Evolutionary conservation across 2,888 invertebrate species (phyloP).

Genomic region (Steromphala cineraria): DNA sequence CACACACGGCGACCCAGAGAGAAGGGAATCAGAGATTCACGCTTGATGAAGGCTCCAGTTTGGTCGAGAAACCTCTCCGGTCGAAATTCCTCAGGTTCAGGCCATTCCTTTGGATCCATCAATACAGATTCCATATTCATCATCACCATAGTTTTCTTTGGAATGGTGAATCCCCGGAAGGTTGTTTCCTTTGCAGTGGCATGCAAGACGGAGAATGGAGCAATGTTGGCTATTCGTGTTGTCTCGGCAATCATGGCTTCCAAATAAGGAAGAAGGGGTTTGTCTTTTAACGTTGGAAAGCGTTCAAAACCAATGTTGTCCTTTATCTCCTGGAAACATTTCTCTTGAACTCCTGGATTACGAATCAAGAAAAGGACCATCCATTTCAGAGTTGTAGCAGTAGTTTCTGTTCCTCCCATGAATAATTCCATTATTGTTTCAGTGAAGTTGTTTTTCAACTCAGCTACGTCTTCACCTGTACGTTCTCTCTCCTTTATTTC

Average conservation of each 20-base stretch:
- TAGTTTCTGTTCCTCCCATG: constrained; percentile 75
- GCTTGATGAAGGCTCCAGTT: not conserved
- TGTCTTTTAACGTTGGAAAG: constrained; percentile 24
- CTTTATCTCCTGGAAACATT: constrained; percentile 12
- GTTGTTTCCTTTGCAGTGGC: constrained; percentile 43
- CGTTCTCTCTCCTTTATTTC: constrained; percentile 24
- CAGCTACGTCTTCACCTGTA: not conserved
- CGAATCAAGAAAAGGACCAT: constrained; percentile 87
- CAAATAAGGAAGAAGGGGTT: constrained; percentile 24
- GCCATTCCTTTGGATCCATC: constrained; percentile 35
- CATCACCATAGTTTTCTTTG: too few species aligned
- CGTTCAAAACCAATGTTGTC: constrained; percentile 51
- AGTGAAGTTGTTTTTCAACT: constrained; percentile 7
- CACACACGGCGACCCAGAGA: too few species aligned
- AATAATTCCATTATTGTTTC: constrained; percentile 29
- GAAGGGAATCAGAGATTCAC: not conserved
- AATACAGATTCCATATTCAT: constrained; percentile 29
- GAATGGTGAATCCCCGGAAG: too few species aligned
- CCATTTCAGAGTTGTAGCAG: constrained; percentile 80
- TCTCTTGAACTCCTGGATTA: constrained; percentile 80
- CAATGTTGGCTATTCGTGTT: constrained; percentile 43
- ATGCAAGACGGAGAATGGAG: constrained; percentile 45
- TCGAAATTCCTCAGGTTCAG: constrained; percentile 41
- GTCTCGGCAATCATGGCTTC: constrained; percentile 24
- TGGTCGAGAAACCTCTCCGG: constrained; percentile 46